Evolutionary conservation across 2,888 invertebrate species (phyloP).

Genomic region (Drosophila prostipennis): DNA sequence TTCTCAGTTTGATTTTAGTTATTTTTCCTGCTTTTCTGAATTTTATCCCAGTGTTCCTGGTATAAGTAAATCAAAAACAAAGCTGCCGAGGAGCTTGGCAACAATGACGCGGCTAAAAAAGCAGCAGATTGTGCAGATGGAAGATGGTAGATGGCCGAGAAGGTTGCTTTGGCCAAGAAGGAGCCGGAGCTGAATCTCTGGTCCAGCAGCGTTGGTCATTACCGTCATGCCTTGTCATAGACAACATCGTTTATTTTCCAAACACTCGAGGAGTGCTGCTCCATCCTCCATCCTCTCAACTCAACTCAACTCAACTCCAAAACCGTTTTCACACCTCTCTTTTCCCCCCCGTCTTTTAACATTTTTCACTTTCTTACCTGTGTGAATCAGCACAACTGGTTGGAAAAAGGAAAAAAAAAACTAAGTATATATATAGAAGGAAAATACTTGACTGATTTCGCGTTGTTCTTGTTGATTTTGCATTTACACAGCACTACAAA

Average conservation of each 20-base stretch:
- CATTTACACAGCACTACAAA: conserved; percentile 35
- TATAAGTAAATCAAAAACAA: conserved; percentile 35
- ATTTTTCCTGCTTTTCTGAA: no score
- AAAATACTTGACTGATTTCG: conserved; percentile 66
- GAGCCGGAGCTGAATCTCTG: conserved; percentile 21
- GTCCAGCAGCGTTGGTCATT: conserved; percentile 53
- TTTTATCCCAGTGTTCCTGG: conserved; percentile 12
- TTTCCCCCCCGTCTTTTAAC: conserved; percentile 1
- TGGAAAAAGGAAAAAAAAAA: neutral
- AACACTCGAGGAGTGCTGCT: conserved; percentile 26
- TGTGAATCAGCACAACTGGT: conserved; percentile 66
- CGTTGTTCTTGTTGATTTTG: conserved; percentile 64
- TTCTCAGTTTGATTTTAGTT: no score
- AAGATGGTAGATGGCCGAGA: neutral
- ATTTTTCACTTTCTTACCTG: conserved; percentile 18
- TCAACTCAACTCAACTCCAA: no score
- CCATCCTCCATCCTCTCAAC: conserved; percentile 10
- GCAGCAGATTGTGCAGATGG: conserved; percentile 16
- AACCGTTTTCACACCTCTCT: conserved; percentile 64
- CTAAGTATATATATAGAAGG: conserved; percentile 9
- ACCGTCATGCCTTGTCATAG: conserved; percentile 78
- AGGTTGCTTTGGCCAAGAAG: conserved; percentile 16
- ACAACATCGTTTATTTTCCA: conserved; percentile 76
- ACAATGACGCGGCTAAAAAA: conserved; percentile 69
- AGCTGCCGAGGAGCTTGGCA: conserved; percentile 45